A percentile compares a stretch with the other conserved stretches of the same genome.
phyloP scores from a whole-genome alignment of 2,113 vertebrate genomes.

The Crypturellus undulatus region DNA sequence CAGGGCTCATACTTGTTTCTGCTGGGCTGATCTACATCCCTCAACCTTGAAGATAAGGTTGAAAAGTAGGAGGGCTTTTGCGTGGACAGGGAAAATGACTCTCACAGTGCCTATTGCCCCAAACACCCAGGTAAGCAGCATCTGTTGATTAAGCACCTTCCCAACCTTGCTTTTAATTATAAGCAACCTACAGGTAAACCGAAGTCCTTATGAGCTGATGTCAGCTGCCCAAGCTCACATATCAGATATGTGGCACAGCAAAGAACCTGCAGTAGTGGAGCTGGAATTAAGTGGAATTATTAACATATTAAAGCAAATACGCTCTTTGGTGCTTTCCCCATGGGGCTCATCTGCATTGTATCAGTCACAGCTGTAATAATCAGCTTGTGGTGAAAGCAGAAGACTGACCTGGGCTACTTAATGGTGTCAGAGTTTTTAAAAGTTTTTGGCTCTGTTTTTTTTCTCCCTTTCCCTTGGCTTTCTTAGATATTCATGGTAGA shows the following conservation, averaged over 20 bases:
- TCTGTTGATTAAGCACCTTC: neutral
- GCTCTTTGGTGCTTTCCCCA: neutral
- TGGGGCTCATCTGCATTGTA: neutral
- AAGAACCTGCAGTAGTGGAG: neutral
- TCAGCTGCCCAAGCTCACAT: rapidly evolving
- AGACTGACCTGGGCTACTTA: neutral
- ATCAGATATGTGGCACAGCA: rapidly evolving
- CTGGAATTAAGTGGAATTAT: neutral
- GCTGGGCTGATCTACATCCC: neutral
- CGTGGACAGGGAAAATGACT: rapidly evolving
- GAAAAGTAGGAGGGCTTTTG: neutral
- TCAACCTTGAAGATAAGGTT: neutral
- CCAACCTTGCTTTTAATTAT: neutral
- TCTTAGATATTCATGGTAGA: neutral
- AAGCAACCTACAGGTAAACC: no score
- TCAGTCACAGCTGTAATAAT: neutral
- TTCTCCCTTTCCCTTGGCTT: constrained; percentile 23
- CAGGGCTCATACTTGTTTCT: rapidly evolving
- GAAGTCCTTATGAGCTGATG: rapidly evolving
- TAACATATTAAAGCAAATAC: neutral
- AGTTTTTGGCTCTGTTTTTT: neutral
- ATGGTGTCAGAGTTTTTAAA: neutral
- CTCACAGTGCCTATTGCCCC: rapidly evolving
- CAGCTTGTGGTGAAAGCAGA: neutral
- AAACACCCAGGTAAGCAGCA: neutral